Conservation (phyloP, 2,888 invertebrate species). For the Meghimatium bilineatum region DNA sequence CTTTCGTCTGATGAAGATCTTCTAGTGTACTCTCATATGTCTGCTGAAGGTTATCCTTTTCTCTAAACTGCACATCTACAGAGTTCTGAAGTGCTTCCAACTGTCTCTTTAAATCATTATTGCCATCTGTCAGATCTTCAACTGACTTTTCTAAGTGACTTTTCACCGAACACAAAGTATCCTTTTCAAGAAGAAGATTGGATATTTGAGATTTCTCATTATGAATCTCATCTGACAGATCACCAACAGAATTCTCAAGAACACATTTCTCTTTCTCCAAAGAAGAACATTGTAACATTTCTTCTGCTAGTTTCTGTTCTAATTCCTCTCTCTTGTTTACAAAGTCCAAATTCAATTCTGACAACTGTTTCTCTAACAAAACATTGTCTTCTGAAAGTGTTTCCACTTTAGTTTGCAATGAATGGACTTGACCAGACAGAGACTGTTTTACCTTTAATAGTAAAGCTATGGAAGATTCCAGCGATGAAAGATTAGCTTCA, state of each 20-base stretch:
- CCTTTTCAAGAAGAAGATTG: slow-evolving; percentile 2
- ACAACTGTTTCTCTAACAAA: background rate
- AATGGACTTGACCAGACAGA: background rate
- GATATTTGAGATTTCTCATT: background rate
- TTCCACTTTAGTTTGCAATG: background rate
- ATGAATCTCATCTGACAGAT: slow-evolving; percentile 22
- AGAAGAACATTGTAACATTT: background rate
- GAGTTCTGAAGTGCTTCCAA: slow-evolving; percentile 1
- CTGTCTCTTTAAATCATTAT: background rate
- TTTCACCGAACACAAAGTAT: background rate
- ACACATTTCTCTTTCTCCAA: slow-evolving; percentile 18
- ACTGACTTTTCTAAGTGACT: slow-evolving; percentile 23
- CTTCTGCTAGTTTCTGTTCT: slow-evolving; percentile 8
- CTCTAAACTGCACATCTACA: background rate
- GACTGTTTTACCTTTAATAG: slow-evolving; percentile 17
- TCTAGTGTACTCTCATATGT: background rate
- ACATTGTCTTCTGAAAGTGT: slow-evolving; percentile 6
- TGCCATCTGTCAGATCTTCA: slow-evolving; percentile 23
- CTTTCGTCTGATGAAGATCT: background rate
- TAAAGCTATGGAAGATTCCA: slow-evolving; percentile 19
- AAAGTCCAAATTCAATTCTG: background rate
- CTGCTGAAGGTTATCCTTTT: slow-evolving; percentile 18
- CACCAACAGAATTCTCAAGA: background rate
- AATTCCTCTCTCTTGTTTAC: slow-evolving; percentile 11
- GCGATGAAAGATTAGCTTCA: slow-evolving; percentile 8